These are phyloP conservation scores for Oxygymnocypris stewartii DNA, from an alignment of 2,113 vertebrate genomes.

Conservation along the genomic window DNA sequence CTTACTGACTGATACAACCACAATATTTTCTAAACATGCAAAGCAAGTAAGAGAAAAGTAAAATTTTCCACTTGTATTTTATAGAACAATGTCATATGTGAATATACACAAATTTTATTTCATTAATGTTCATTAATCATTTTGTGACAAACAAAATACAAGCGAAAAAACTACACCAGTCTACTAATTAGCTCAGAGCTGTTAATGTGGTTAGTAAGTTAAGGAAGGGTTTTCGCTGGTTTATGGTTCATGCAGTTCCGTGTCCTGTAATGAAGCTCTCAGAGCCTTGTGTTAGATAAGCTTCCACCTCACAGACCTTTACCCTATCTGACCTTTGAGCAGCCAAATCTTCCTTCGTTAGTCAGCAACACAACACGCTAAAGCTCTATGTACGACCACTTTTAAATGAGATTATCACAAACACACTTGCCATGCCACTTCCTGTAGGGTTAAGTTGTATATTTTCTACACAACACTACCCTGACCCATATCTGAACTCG, in stretches of 20 bases:
- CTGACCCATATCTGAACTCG: constrained; percentile 8
- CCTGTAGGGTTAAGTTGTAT: background rate
- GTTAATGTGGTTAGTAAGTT: background rate
- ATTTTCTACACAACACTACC: background rate
- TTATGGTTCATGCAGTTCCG: background rate
- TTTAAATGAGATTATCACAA: constrained; percentile 19
- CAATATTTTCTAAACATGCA: background rate
- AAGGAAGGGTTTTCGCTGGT: background rate
- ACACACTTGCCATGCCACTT: background rate
- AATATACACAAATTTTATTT: too few relatives aligned
- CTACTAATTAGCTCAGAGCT: background rate
- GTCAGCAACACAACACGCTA: background rate
- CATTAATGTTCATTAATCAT: too few relatives aligned
- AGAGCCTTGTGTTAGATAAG: background rate
- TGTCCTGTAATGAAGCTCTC: constrained; percentile 1
- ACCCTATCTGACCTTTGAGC: background rate
- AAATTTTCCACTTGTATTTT: too few relatives aligned
- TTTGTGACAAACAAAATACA: background rate
- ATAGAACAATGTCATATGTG: too few relatives aligned
- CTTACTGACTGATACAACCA: background rate
- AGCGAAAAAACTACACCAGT: background rate
- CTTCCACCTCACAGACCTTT: background rate
- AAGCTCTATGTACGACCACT: background rate
- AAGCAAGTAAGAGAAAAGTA: background rate
- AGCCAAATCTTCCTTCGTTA: constrained; percentile 1